Evolutionary conservation across 2,797 vertebrate genomes (phyloP).

Genomic region (Chaetodon trifasciatus): DNA sequence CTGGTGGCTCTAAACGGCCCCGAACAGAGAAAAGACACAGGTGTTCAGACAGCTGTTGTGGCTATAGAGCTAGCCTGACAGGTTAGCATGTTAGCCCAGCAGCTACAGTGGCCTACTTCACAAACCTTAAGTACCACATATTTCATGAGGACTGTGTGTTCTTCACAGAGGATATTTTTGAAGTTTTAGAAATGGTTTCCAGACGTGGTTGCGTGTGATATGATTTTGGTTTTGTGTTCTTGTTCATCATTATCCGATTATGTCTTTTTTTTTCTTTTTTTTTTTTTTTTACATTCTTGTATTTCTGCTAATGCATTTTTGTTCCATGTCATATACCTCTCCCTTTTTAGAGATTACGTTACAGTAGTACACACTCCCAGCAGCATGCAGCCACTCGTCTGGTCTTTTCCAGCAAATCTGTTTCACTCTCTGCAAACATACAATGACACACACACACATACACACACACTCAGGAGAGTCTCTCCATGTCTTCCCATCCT

Average conservation of each 20-base stretch:
- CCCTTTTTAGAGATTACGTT: slow-evolving; percentile 50
- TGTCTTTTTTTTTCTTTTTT: neutral
- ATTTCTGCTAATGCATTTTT: neutral
- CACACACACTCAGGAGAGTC: slow-evolving; percentile 26
- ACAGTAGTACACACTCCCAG: slow-evolving; percentile 40
- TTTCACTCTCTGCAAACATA: slow-evolving; percentile 62
- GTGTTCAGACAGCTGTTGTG: neutral
- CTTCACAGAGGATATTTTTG: neutral
- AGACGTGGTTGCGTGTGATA: neutral
- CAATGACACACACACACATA: slow-evolving; percentile 38
- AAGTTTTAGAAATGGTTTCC: neutral
- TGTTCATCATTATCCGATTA: neutral
- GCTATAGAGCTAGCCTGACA: neutral
- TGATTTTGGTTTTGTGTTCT: neutral
- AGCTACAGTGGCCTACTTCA: neutral
- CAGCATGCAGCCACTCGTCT: slow-evolving; percentile 57
- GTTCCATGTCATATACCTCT: neutral
- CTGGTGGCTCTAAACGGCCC: neutral
- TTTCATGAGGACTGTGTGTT: neutral
- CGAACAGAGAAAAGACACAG: neutral
- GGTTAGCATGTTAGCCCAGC: neutral
- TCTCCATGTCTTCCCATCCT: slow-evolving; percentile 43
- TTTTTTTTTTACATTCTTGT: neutral
- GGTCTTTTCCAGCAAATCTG: slow-evolving; percentile 58
- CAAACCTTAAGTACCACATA: neutral